Conservation (phyloP, 2,888 invertebrate genomes). For the Mythimna albipuncta region DNA sequence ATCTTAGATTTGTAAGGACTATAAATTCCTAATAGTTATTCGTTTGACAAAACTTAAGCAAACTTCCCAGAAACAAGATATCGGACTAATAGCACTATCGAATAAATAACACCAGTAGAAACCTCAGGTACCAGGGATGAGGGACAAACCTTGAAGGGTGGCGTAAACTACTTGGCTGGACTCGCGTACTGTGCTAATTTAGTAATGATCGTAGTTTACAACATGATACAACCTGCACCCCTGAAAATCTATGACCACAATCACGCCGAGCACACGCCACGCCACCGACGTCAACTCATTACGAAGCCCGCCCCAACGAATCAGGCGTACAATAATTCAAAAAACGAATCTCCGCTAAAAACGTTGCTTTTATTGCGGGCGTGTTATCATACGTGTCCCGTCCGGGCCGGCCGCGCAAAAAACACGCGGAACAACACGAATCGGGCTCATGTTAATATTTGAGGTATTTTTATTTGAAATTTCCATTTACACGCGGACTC, state of each 20-base stretch:
- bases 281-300: slow-evolving; percentile 56
- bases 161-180: background rate
- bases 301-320: slow-evolving; percentile 59
- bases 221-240: background rate
- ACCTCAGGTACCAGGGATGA: background rate
- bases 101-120: background rate
- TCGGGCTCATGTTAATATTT: slow-evolving; percentile 90
- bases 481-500: slow-evolving; percentile 88
- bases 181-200: background rate
- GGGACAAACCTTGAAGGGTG: background rate
- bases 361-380: slow-evolving; percentile 66
- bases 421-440: slow-evolving; percentile 87
- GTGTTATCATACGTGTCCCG: slow-evolving; percentile 85
- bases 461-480: slow-evolving; percentile 91
- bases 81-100: background rate
- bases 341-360: slow-evolving; percentile 73
- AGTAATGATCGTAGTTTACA: background rate
- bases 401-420: slow-evolving; percentile 69
- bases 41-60: background rate
- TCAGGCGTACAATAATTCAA: slow-evolving; percentile 67
- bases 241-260: slow-evolving; percentile 2
- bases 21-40: background rate
- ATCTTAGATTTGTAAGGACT: background rate
- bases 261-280: slow-evolving; percentile 23
- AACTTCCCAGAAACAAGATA: background rate